Base-by-base conservation (phyloP, 1,140 invertebrate species). In the Magallana angulata region DNA sequence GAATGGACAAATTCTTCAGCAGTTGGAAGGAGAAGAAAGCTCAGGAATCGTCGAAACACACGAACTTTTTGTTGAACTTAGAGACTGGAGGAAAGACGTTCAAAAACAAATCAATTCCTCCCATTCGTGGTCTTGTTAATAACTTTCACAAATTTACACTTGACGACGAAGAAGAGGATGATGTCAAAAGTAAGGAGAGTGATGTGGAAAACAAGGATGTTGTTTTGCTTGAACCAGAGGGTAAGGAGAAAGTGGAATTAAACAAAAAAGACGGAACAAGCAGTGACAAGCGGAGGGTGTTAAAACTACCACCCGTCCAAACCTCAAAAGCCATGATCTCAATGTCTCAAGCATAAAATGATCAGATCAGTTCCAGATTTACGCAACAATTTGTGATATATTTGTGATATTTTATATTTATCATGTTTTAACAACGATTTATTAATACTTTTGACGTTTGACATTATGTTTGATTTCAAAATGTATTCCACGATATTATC, bases 1-100 rank as follows among this genome's bases (percentile, higher is more conserved):
- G 85, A 64, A 88, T 91, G 59, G 84, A 89, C 14, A 82, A 86
- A 8, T 90, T 86, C 82, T 90, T 91, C 71, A 88, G 85, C 71
- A 85, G 84, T 12, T 71, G 64, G 83, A 85, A 16, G 68, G 57
- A 62, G 1, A 48, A 57, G 48, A 83, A 58, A 85, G 58, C 36
- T 5, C 36, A 48, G 36, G 36, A 83, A 86, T 84, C 6, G 62
- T 76, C 18, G 4, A 76, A 24, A 88, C 18, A 85, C 82, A 64
- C 85, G 82, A 24, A 82, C n/a, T 48, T 57, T 58, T 12, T 82
- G 7, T 36, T 80, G 76, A 71, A 86, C 30, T 9, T 16, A 7
- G 48, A 82, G 12, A 24, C 7, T 7, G 81, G 81, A 57, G 57
- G 57, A 57, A 84, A 84, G 82, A 84, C 57, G n/a, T 84, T 84